Evolutionary conservation across 2,797 vertebrate species (phyloP), one percentile per base, ranked within the genome.

Genomic region (Dallia pectoralis): DNA sequence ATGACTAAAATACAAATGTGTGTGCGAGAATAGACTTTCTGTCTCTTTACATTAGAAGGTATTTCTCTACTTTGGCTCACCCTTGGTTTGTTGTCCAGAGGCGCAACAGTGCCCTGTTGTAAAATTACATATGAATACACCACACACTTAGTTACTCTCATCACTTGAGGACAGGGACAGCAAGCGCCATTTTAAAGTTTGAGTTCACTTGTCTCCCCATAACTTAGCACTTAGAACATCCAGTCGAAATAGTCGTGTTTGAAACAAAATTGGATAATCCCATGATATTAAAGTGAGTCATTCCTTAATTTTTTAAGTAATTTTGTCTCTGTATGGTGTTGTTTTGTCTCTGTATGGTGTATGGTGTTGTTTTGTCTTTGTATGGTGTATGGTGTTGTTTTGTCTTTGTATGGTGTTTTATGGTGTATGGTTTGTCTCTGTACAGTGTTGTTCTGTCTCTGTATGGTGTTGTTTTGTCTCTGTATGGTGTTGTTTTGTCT

Each of bases 181-280:
- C 15, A 40, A 30, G 63, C 49, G 67, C 61, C 48, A 62, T 66
- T 51, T 70, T 61, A 71, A 71, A 69, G 72, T 70, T 73, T 70
- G 66, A 61, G 27, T 32, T 48, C 36, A 27, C 49, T 18, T 1
- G 56, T n/a, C 30, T 47, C 33, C 14, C 51, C 19, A n/a, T 25
- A 56, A 56, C 53, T 22, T 53, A n/a, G n/a, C n/a, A n/a, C n/a
- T n/a, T n/a, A n/a, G n/a, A n/a, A 53, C 53, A 56, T 59, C 53
- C 22, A 25, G 8, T 22, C 3, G 1, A 22, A 59, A 59, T 25
- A 59, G 22, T 48, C 18, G 48, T 25, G 22, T 25, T 22, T 59
- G 53, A 25, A 59, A 59, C 53, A 59, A 59, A 25, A 59, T 25
- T 11, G 2, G 22, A 59, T 14, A 25, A 59, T 59, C 22, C 53